Evolutionary conservation across 23 tunicate genomes (phyloP).

Genomic region (Clavelina lepadiformis): DNA sequence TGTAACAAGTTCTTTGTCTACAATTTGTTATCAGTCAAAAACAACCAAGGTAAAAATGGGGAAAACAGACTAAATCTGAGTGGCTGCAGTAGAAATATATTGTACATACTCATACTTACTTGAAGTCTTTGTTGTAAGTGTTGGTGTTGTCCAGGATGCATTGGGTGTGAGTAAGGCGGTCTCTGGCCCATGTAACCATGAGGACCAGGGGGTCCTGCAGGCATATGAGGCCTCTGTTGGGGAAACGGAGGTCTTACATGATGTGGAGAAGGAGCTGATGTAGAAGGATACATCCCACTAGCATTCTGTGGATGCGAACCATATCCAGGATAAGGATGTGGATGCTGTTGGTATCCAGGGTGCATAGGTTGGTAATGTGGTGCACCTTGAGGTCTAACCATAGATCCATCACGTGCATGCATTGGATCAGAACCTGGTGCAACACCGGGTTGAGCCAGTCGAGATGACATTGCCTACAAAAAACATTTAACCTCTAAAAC

Average conservation of each 20-base stretch:
- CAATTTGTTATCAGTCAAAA: too few species aligned
- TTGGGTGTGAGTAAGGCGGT: constrained; percentile 11
- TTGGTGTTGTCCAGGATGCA: constrained; percentile 52
- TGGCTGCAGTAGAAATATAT: too few species aligned
- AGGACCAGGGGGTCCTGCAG: constrained; percentile 16
- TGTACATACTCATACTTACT: constrained; percentile 13
- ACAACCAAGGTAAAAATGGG: too few species aligned
- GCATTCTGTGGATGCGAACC: constrained; percentile 31
- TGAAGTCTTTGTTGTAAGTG: constrained; percentile 58
- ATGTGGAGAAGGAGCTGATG: constrained; percentile 42
- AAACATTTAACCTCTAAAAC: too few species aligned
- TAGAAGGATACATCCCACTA: constrained; percentile 37
- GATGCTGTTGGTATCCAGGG: constrained; percentile 27
- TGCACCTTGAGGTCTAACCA: constrained; percentile 18
- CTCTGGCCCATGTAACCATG: constrained; percentile 50
- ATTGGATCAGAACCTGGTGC: too few species aligned
- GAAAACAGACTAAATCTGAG: too few species aligned
- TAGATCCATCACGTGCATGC: constrained; percentile 39
- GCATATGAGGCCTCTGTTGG: constrained; percentile 42
- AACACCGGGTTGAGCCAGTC: background rate
- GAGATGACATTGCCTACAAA: constrained; percentile 19
- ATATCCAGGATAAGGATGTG: constrained; percentile 22
- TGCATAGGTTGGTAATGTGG: constrained; percentile 27
- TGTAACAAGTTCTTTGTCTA: too few species aligned
- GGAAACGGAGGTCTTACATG: constrained; percentile 33